Evolutionary conservation across 1,140 invertebrate genomes (phyloP), one percentile per base, ranked within the genome.

Genomic region (Phocides pigmalion): DNA sequence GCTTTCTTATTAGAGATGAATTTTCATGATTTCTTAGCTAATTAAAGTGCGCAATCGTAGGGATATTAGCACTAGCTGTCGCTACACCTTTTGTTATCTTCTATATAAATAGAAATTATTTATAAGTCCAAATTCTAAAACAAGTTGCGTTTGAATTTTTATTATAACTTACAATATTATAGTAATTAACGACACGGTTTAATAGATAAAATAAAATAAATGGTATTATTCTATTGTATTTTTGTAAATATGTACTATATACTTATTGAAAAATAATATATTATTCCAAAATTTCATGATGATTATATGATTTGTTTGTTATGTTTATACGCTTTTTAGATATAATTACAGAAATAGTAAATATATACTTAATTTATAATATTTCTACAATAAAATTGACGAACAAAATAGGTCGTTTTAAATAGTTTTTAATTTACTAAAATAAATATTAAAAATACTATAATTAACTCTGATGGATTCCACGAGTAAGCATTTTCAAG

Each of bases 131-230:
- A 42, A 56, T 56, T 56, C 53, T 56, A 56, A 56, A 56, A 56
- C 53, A 56, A 56, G 53, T 56, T 56, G 53, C 53, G 53, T 56
- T 56, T 42, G 53, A 56, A 49, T 49, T 28, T 28, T n/a, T 16
- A 47, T 47, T 14, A 47, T 12, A 35, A n/a, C 9, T 35, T 35
- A 35, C 11, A 35, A 12, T 35, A 35, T n/a, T n/a, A n/a, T n/a
- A n/a, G 9, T 35, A 35, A 11, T 35, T 35, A 35, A 35, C 32
- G 8, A n/a, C 1, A n/a, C 3, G 32, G 32, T 35, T 35, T 12
- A n/a, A 35, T 35, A 35, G n/a, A 47, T 12, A 12, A 22, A 47
- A 12, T 22, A 17, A 47, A 22, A 12, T 47, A 22, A n/a, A 47
- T 11, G 1, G 19, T 20, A 11, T 3, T 17, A 19, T 20, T 47